Percentiles rank a stretch among this genome's conserved stretches.
Conservation (phyloP, 2,888 invertebrate species). For the Apodemia duryi region DNA sequence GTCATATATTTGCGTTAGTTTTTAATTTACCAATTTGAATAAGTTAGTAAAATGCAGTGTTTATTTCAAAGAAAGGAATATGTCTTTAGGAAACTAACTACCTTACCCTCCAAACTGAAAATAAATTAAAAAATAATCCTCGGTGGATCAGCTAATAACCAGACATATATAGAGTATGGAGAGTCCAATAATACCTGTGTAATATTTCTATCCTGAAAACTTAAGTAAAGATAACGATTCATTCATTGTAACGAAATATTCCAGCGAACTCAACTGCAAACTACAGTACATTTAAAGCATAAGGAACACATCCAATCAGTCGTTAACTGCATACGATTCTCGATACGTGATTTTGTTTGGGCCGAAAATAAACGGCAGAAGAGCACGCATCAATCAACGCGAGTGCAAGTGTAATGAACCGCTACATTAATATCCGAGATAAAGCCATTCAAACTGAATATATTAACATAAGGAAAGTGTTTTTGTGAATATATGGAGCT, state of each 20-base stretch:
- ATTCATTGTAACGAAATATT: not conserved
- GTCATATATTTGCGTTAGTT: too few species aligned
- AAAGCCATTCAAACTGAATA: not conserved
- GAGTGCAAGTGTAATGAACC: slow-evolving; percentile 16
- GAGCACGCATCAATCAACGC: slow-evolving; percentile 15
- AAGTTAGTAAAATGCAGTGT: too few species aligned
- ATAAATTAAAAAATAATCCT: too few species aligned
- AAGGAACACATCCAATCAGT: slow-evolving; percentile 13
- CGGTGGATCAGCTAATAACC: too few species aligned
- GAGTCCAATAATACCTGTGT: too few species aligned
- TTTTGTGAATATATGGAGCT: too few species aligned
- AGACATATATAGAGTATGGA: too few species aligned
- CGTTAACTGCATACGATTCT: slow-evolving; percentile 15
- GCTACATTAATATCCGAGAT: slow-evolving; percentile 10
- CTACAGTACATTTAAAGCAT: slow-evolving; percentile 11
- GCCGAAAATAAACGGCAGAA: slow-evolving; percentile 14
- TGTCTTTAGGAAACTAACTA: too few species aligned
- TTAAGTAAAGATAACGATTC: not conserved
- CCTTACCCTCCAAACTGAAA: too few species aligned
- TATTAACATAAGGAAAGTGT: not conserved
- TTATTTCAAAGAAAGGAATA: too few species aligned
- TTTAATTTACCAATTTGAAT: too few species aligned
- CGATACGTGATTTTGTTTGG: slow-evolving; percentile 13
- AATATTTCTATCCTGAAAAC: not conserved
- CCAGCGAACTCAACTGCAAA: not conserved